phyloP scores from a whole-genome alignment of 2,797 vertebrate genomes.

The Streptopelia turtur region DNA sequence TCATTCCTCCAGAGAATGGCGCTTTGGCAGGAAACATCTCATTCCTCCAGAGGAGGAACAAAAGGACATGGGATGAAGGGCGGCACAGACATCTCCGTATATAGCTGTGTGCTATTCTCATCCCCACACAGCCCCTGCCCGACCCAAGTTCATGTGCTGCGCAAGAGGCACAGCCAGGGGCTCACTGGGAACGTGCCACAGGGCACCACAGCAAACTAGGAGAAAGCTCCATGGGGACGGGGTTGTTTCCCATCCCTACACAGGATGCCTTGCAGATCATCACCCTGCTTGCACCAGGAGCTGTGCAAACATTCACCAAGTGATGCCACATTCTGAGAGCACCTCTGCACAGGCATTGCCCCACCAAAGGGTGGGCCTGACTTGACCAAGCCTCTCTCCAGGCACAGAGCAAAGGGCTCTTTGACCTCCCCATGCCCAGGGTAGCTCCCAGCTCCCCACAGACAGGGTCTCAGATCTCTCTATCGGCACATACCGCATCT shows the following conservation, averaged over 20 bases:
- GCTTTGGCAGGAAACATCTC: not conserved
- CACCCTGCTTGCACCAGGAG: not conserved
- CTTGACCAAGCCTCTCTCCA: not conserved
- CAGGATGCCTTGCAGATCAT: not conserved
- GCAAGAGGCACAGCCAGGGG: rapidly evolving
- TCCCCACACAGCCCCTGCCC: not conserved
- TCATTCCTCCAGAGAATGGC: not conserved
- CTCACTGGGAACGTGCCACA: rapidly evolving
- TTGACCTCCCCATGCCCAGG: rapidly evolving
- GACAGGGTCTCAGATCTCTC: not conserved
- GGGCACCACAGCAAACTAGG: rapidly evolving
- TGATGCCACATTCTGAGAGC: rapidly evolving
- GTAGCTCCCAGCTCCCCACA: not conserved
- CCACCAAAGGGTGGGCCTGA: not conserved
- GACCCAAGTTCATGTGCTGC: rapidly evolving
- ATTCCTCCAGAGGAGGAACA: not conserved
- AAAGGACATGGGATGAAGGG: rapidly evolving
- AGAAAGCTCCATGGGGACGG: not conserved
- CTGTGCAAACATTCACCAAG: rapidly evolving
- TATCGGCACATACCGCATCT: not conserved
- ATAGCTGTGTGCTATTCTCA: not conserved
- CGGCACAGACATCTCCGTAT: not conserved
- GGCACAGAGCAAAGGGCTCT: not conserved
- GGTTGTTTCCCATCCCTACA: rapidly evolving
- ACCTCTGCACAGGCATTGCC: rapidly evolving